Percentiles rank a stretch among this genome's conserved stretches.
These are phyloP conservation scores for Tenthredo amoena DNA, from an alignment of 2,888 invertebrate species.

Conservation along the genomic window DNA sequence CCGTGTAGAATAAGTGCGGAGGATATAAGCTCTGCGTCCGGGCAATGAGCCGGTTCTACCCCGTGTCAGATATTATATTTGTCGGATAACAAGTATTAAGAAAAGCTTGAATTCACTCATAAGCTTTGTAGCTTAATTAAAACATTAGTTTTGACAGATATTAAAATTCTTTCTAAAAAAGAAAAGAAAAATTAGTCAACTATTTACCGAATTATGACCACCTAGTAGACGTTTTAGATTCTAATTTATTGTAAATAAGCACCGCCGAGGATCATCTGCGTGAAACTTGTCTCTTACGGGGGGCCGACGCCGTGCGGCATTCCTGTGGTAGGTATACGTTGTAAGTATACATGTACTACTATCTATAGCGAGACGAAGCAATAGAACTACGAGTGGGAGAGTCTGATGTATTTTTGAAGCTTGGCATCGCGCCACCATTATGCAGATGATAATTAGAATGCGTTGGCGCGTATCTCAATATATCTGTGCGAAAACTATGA, in stretches of 20 bases:
- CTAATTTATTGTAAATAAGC: slow-evolving; percentile 32
- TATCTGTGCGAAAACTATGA: slow-evolving; percentile 71
- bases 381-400: slow-evolving; percentile 55
- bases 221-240: slow-evolving; percentile 8
- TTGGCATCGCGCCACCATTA: slow-evolving; percentile 77
- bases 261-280: slow-evolving; percentile 18
- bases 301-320: slow-evolving; percentile 40
- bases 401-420: slow-evolving; percentile 77
- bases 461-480: slow-evolving; percentile 78
- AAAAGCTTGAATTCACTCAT: not conserved
- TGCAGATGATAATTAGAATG: slow-evolving; percentile 79
- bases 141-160: slow-evolving; percentile 29
- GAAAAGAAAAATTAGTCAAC: not conserved
- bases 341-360: slow-evolving; percentile 57
- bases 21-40: slow-evolving; percentile 49
- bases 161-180: not conserved
- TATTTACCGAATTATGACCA: not conserved
- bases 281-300: slow-evolving; percentile 21
- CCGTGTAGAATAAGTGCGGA: slow-evolving; percentile 17
- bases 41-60: slow-evolving; percentile 34
- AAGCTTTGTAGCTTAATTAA: slow-evolving; percentile 36
- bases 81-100: slow-evolving; percentile 38
- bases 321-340: slow-evolving; percentile 43
- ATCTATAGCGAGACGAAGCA: slow-evolving; percentile 70
- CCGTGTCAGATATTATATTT: not conserved